A percentile compares a stretch with the other conserved stretches of the same genome.
phyloP scores from a whole-genome alignment of 2,113 vertebrate genomes.

The Triplophysa rosa region DNA sequence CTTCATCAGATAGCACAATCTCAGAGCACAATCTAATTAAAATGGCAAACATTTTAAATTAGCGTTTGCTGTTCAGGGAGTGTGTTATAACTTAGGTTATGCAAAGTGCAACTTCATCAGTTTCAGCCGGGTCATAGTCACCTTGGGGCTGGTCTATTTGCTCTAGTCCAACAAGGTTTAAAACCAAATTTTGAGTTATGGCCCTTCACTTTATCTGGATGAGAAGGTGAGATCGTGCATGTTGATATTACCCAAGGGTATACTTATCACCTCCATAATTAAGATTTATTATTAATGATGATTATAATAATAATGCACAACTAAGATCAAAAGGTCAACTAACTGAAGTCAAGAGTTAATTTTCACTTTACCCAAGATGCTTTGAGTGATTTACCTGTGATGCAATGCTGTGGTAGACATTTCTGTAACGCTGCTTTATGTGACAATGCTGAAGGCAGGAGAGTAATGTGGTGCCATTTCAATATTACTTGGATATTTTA shows the following conservation, averaged over 20 bases:
- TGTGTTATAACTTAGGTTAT: slow-evolving; percentile 5
- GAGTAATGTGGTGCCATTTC: neutral
- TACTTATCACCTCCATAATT: slow-evolving; percentile 8
- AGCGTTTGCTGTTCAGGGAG: slow-evolving; percentile 14
- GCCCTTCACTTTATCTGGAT: slow-evolving; percentile 18
- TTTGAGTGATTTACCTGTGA: neutral
- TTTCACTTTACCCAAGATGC: neutral
- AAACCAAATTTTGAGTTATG: slow-evolving; percentile 32
- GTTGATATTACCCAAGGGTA: neutral
- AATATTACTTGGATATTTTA: slow-evolving; percentile 11
- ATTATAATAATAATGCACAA: neutral
- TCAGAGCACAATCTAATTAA: slow-evolving; percentile 37
- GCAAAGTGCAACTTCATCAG: slow-evolving; percentile 33
- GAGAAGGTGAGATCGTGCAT: neutral
- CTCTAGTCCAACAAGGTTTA: slow-evolving; percentile 28
- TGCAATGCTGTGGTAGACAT: neutral
- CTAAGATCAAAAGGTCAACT: neutral
- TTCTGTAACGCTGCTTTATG: neutral
- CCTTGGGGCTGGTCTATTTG: slow-evolving; percentile 15
- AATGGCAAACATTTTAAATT: slow-evolving; percentile 42
- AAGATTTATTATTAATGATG: slow-evolving; percentile 17
- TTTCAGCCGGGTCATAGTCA: slow-evolving; percentile 23
- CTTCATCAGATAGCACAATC: slow-evolving; percentile 35
- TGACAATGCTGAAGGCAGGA: slow-evolving; percentile 12
- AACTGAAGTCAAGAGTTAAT: neutral